Percentiles rank a stretch among this genome's conserved stretches.
phyloP scores from a whole-genome alignment of 2,113 vertebrate species.

The Amphilophus citrinellus region DNA sequence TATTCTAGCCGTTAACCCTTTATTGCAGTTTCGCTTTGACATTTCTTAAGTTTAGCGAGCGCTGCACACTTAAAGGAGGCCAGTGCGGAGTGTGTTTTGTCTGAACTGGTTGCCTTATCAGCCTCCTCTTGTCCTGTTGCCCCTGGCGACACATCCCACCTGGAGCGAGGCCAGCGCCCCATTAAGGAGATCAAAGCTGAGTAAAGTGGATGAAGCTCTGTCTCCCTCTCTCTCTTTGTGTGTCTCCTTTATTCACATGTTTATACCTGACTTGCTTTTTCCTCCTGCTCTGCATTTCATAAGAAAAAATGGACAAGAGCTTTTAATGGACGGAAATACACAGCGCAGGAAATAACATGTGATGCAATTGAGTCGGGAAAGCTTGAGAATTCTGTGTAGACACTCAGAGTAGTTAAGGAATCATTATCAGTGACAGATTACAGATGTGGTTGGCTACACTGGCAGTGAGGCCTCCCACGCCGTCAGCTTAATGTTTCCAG shows the following conservation, averaged over 20 bases:
- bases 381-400: not conserved
- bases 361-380: not conserved
- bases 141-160: constrained; percentile 70
- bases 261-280: constrained; percentile 27
- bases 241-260: constrained; percentile 35
- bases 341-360: not conserved
- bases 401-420: not conserved
- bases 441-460: constrained; percentile 18
- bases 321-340: not conserved
- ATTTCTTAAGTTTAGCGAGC: constrained; percentile 9
- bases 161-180: constrained; percentile 67
- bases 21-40: not conserved
- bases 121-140: constrained; percentile 69
- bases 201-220: constrained; percentile 53
- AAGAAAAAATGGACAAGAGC: not conserved
- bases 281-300: not conserved
- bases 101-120: constrained; percentile 61
- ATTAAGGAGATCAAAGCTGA: constrained; percentile 76
- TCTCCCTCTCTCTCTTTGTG: not conserved
- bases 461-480: constrained; percentile 21
- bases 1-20: not conserved
- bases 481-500: constrained; percentile 14
- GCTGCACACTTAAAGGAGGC: constrained; percentile 28
- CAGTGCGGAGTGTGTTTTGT: constrained; percentile 61
- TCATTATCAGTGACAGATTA: constrained; percentile 34